A percentile compares a stretch with the other conserved stretches of the same genome.
Evolutionary conservation across 2,888 invertebrate species (phyloP).

Genomic region (Euclidia mi): DNA sequence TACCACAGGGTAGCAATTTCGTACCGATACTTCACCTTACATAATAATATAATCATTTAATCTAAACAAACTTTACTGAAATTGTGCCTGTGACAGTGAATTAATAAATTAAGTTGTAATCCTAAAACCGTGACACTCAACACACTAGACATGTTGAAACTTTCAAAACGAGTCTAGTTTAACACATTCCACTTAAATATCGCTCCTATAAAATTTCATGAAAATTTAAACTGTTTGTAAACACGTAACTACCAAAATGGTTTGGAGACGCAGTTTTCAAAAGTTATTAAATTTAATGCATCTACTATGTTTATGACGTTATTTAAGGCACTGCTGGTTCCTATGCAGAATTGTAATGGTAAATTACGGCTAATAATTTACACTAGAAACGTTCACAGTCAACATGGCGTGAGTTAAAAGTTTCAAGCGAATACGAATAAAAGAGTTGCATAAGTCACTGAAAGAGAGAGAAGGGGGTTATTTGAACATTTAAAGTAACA

Average conservation of each 20-base stretch:
- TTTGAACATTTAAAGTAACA: not conserved
- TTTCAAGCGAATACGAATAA: constrained; percentile 4
- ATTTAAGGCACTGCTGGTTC: constrained; percentile 7
- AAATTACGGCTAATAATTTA: constrained; percentile 49
- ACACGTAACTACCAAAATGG: constrained; percentile 6
- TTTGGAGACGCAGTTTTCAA: constrained; percentile 16
- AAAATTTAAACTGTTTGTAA: not conserved
- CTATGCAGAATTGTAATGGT: constrained; percentile 19
- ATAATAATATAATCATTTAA: too few relatives aligned
- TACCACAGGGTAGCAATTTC: too few relatives aligned
- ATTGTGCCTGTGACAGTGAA: not conserved
- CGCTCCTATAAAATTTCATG: not conserved
- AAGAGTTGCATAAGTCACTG: too few relatives aligned
- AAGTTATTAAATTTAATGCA: constrained; percentile 48
- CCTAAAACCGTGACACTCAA: too few relatives aligned
- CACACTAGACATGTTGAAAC: not conserved
- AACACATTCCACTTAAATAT: not conserved
- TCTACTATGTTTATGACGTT: constrained; percentile 6
- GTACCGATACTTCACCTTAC: too few relatives aligned
- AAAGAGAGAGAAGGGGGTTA: constrained; percentile 5
- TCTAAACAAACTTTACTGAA: too few relatives aligned
- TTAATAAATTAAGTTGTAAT: too few relatives aligned
- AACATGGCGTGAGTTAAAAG: constrained; percentile 20
- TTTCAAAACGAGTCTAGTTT: not conserved
- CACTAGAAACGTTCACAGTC: constrained; percentile 20